Evolutionary conservation across 2,888 invertebrate genomes (phyloP), one percentile per base, ranked within the genome.

Genomic region (Psylliodes chrysocephalus): DNA sequence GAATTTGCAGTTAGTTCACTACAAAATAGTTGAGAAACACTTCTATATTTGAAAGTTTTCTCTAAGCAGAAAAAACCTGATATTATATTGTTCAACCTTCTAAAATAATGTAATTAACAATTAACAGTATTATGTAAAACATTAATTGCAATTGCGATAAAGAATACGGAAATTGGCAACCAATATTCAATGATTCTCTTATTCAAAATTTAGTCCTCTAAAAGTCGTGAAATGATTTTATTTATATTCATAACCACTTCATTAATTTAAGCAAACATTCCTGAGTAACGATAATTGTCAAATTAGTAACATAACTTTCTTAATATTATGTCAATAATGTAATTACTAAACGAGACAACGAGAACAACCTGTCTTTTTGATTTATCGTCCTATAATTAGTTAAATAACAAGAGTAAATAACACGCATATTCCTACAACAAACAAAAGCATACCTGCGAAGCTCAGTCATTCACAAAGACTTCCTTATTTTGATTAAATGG

Each of bases 401-500:
- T 38, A 46, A 22, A 22, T 46, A 46, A 46, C 2, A 14, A 17
- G 7, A 33, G 38, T 4, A 35, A 52, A 6, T 35, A 3, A 8
- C 19, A 38, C 18, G 22, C 22, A 22, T 22, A 19, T 6, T 12
- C n/a, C 18, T 46, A 14, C 7, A 22, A 5, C 28, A 15, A 22
- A n/a, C 10, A 15, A 15, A n/a, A 15, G 14, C 38, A 15, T 15
- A 15, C 14, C 14, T 40, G 8, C 5, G 6, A 42, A 49, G 49
- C 30, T 46, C 47, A 49, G 28, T 28, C 49, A 19, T 49, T 49
- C 49, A 46, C 18, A 10, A 35, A 35, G 15, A 56, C 57, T 57
- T 57, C 57, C 57, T 57, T 10, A 35, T 47, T 38, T 57, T 56
- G 17, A 33, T 22, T 17, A 10, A 22, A 10, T 57, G 47, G 47